Percentiles rank a stretch among this genome's conserved stretches.
Evolutionary conservation across 2,797 vertebrate genomes (phyloP).

Genomic region (Lagorchestes hirsutus): DNA sequence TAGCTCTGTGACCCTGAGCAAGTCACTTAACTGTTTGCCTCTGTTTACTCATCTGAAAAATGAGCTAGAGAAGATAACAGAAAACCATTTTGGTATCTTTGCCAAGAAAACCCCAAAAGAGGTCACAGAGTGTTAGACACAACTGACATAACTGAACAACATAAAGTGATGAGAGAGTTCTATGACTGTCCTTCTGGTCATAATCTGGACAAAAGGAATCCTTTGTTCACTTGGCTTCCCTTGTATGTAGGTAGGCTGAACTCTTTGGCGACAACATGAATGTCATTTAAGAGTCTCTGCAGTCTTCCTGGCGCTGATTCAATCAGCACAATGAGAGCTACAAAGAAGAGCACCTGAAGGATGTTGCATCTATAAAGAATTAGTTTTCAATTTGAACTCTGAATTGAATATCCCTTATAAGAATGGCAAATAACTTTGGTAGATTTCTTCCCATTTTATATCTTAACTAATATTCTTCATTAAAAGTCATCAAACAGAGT

Average conservation of each 20-base stretch:
- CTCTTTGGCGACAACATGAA: not conserved
- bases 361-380: not conserved
- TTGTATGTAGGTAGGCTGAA: not conserved
- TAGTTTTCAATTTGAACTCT: not conserved
- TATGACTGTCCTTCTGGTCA: not conserved
- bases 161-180: too few relatives aligned
- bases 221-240: not conserved
- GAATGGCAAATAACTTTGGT: not conserved
- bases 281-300: not conserved
- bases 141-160: too few relatives aligned
- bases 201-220: not conserved
- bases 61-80: too few relatives aligned
- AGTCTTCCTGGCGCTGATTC: not conserved
- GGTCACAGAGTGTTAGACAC: too few relatives aligned
- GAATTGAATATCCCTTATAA: not conserved
- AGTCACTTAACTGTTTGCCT: too few relatives aligned
- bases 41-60: too few relatives aligned
- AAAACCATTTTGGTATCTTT: too few relatives aligned
- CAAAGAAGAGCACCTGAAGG: not conserved
- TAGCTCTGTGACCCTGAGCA: too few relatives aligned
- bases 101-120: too few relatives aligned
- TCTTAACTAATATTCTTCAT: not conserved
- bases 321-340: not conserved
- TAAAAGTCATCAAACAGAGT: not conserved
- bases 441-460: not conserved